A percentile compares a stretch with the other conserved stretches of the same genome.
phyloP scores from a whole-genome alignment of 2,113 vertebrate species.

The Peucedramus taeniatus region DNA sequence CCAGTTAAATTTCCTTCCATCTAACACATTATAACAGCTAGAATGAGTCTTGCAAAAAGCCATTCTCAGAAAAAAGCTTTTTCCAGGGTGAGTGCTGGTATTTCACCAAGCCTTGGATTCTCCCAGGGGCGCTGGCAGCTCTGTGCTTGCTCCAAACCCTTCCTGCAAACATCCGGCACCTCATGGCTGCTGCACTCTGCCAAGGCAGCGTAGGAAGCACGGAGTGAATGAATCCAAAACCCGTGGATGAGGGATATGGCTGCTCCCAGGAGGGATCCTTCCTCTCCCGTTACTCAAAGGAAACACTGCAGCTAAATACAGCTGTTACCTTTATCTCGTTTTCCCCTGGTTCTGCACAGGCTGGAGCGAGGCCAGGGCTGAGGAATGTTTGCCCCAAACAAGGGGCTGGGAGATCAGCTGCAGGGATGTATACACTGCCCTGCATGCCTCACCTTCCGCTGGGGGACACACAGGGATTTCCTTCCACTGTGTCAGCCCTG shows the following conservation, averaged over 20 bases:
- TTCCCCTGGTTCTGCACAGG: not conserved
- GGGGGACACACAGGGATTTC: slow-evolving; percentile 47
- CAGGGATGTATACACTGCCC: slow-evolving; percentile 2
- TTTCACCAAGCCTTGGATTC: not conserved
- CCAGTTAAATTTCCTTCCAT: not conserved
- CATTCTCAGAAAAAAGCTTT: not conserved
- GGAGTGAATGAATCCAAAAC: not conserved
- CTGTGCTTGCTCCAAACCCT: not conserved
- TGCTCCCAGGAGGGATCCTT: not conserved
- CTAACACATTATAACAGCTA: not conserved
- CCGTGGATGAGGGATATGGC: not conserved
- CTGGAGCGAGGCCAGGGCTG: slow-evolving; percentile 25
- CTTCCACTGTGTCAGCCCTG: slow-evolving; percentile 41
- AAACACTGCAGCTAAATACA: slow-evolving; percentile 15
- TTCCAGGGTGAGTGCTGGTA: not conserved
- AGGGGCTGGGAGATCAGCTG: slow-evolving; percentile 18
- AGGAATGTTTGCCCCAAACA: not conserved
- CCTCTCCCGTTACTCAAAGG: not conserved
- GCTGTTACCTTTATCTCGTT: not conserved
- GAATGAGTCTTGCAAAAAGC: not conserved
- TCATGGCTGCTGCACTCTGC: not conserved
- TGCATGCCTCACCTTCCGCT: slow-evolving; percentile 26
- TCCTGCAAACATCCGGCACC: not conserved
- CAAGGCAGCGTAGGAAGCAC: not conserved
- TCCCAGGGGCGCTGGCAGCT: not conserved